A percentile compares a stretch with the other conserved stretches of the same genome.
phyloP scores from a whole-genome alignment of 2,888 invertebrate genomes.

The Dyspetes luteomarginatus region DNA sequence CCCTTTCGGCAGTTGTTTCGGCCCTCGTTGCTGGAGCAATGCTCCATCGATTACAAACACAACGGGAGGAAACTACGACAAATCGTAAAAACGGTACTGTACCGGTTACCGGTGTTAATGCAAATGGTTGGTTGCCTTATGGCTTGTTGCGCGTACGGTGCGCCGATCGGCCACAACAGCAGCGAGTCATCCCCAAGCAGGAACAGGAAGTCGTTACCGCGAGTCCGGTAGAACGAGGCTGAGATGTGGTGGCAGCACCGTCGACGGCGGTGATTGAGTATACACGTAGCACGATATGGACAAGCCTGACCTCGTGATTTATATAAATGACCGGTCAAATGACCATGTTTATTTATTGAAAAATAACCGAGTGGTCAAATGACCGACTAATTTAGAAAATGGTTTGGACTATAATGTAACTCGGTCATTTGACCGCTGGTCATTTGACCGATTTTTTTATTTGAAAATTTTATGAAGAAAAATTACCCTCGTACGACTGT shows the following conservation, averaged over 20 bases:
- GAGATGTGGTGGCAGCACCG: conserved; percentile 57
- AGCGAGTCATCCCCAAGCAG: conserved; percentile 71
- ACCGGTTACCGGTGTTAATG: conserved; percentile 71
- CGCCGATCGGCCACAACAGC: conserved; percentile 72
- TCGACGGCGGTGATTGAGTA: neutral
- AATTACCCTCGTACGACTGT: no score
- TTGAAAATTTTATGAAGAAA: no score
- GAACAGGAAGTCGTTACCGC: conserved; percentile 64
- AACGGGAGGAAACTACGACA: conserved; percentile 87
- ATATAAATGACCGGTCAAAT: no score
- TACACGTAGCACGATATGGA: neutral
- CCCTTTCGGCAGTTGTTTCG: conserved; percentile 93
- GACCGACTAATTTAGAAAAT: no score
- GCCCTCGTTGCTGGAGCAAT: conserved; percentile 93
- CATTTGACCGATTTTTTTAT: no score
- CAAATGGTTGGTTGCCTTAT: conserved; percentile 80
- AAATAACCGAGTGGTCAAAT: no score
- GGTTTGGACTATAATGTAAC: no score
- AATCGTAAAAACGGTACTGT: conserved; percentile 74
- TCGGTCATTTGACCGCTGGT: no score
- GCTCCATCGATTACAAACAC: conserved; percentile 91
- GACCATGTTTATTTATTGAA: no score
- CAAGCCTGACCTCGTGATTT: neutral
- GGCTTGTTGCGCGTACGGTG: conserved; percentile 79
- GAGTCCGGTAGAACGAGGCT: conserved; percentile 76